These are phyloP conservation scores for Mustela lutreola DNA, from an alignment of 2,113 vertebrate species.

Conservation along the genomic window DNA sequence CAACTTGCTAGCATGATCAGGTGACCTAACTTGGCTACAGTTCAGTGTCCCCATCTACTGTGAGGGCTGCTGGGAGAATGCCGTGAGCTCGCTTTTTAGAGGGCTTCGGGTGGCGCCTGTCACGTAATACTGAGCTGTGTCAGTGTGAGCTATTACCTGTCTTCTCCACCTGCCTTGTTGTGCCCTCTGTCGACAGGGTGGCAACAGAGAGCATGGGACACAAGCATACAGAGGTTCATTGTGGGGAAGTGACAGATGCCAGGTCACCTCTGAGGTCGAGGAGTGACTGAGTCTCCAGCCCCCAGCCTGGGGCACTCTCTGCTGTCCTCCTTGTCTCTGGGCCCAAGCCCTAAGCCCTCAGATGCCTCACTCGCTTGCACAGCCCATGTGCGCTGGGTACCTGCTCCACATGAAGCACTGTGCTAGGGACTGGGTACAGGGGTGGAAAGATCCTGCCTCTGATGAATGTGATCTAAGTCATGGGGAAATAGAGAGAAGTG, in stretches of 20 bases:
- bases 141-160: neutral
- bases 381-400: neutral
- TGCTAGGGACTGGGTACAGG: neutral
- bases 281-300: neutral
- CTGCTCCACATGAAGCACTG: neutral
- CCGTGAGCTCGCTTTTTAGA: neutral
- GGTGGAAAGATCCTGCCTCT: too few relatives aligned
- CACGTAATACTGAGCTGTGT: fast-evolving
- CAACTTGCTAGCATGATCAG: neutral
- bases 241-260: neutral
- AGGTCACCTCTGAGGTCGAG: neutral
- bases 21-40: neutral
- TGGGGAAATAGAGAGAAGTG: neutral
- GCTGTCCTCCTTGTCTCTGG: neutral
- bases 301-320: neutral
- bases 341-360: neutral
- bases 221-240: neutral
- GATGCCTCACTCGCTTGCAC: neutral
- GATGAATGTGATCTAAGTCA: neutral
- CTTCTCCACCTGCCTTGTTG: neutral
- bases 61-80: neutral
- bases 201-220: neutral
- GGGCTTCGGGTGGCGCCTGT: neutral
- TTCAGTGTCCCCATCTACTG: neutral
- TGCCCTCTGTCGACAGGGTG: neutral